Percentiles rank a stretch among this genome's conserved stretches.
Conservation (phyloP, 1,140 invertebrate genomes). For the Aporrectodea caliginosa region DNA sequence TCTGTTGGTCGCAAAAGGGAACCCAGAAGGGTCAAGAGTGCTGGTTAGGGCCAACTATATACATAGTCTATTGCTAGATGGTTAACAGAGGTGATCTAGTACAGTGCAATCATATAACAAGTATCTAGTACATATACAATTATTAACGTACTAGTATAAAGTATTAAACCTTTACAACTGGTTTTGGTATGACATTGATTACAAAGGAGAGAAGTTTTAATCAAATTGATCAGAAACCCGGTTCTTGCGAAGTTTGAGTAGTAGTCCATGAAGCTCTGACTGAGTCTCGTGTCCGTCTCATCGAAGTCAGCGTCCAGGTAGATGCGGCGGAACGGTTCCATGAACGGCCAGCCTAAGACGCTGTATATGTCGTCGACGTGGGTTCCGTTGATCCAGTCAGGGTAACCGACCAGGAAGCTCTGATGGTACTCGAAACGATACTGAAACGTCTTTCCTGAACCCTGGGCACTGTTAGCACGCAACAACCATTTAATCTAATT, state of each 20-base stretch:
- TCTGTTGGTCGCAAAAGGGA: no score
- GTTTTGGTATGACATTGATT: not conserved
- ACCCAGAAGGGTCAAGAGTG: no score
- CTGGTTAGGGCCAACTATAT: not conserved
- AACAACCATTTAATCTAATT: no score
- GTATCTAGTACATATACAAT: not conserved
- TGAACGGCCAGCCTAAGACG: slow-evolving; percentile 13
- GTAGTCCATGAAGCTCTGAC: slow-evolving; percentile 7
- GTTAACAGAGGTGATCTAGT: not conserved
- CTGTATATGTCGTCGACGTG: slow-evolving; percentile 19
- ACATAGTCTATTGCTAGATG: not conserved
- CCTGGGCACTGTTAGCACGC: not conserved
- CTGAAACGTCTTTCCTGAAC: slow-evolving; percentile 8
- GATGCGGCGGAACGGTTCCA: not conserved
- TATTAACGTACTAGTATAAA: not conserved
- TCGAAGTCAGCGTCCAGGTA: slow-evolving; percentile 5
- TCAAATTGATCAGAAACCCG: not conserved
- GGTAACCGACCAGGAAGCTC: not conserved
- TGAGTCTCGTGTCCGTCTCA: slow-evolving; percentile 11
- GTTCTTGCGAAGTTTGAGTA: slow-evolving; percentile 11
- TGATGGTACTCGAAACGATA: slow-evolving; percentile 11
- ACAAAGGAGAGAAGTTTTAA: not conserved
- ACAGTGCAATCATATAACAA: not conserved
- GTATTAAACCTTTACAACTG: not conserved
- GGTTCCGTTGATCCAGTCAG: slow-evolving; percentile 10